Base-by-base conservation (phyloP, 2,888 invertebrate species). In the Apodemia duryi region DNA sequence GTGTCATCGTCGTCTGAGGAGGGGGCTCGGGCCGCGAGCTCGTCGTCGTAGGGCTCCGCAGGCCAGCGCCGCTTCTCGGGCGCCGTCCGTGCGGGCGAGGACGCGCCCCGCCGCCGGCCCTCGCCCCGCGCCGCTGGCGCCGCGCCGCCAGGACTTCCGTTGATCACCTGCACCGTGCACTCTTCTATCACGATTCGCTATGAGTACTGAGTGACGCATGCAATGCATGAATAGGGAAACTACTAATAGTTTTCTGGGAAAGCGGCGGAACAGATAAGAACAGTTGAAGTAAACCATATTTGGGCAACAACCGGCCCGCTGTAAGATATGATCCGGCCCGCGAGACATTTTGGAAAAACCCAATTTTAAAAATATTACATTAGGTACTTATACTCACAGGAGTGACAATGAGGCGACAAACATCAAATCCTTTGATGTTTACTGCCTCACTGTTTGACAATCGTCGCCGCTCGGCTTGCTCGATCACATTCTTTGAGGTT, bases 61-160 rank as follows among this genome's bases (percentile, higher is more conserved):
- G 86, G 95, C 96, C 95, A 95, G 86, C 96, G 96, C 77, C 96
- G 93, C 88, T 96, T 95, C 88, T 96, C 95, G 67, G 95, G 93
- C 74, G 94, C 84, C 81, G 93, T 85, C 72, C 88, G 92, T 84
- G 79, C 93, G 83, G 92, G 88, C n/a, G 90, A 87, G 67, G 87
- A 90, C 51, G 87, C 91, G 52, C 85, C 88, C 69, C 88, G 85
- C 57, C 84, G 89, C 76, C 83, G 87, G 67, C 85, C 86, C 78
- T 85, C 86, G 61, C 79, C 77, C 43, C 74, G 63, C 71, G 74
- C 69, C 67, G 72, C 76, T 67, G 74, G 72, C 65, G 73, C 74
- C 71, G 78, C 72, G 66, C 74, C 74, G 66, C 72, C 77, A 65
- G 88, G 85, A 68, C 83, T 79, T 28, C 88, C 87, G 80, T 90